Conservation (phyloP, 2,888 invertebrate species). For the Panorpa germanica region DNA sequence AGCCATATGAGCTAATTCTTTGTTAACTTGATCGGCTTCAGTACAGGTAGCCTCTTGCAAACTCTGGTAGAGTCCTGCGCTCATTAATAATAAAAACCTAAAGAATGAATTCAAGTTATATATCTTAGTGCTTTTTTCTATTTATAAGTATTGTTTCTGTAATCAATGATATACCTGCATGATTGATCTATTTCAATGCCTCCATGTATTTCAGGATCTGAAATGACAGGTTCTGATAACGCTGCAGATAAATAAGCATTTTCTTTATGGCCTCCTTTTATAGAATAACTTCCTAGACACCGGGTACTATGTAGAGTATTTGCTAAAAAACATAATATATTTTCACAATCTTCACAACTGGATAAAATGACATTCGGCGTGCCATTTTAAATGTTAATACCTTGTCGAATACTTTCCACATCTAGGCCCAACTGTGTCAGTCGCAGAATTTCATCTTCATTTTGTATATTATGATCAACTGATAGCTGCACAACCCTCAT, state of each 20-base stretch:
- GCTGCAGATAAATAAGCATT: conserved; percentile 55
- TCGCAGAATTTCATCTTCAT: conserved; percentile 68
- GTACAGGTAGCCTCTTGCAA: conserved; percentile 60
- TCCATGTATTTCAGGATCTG: conserved; percentile 68
- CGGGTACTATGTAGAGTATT: conserved; percentile 40
- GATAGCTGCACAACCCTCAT: conserved; percentile 63
- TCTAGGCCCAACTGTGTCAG: conserved; percentile 59
- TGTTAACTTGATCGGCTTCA: conserved; percentile 56
- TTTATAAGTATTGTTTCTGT: not conserved
- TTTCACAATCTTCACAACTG: conserved; percentile 6
- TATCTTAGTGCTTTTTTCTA: conserved; percentile 2
- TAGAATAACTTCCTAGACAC: conserved; percentile 72
- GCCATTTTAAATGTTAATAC: conserved; percentile 20
- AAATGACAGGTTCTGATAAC: conserved; percentile 57
- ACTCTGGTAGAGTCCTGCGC: conserved; percentile 68
- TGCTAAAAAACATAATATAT: conserved; percentile 6
- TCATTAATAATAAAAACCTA: conserved; percentile 68
- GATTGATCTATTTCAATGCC: conserved; percentile 61
- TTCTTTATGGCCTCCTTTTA: conserved; percentile 73
- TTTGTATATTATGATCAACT: conserved; percentile 66
- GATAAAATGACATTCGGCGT: not conserved
- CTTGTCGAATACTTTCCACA: conserved; percentile 42
- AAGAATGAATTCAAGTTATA: conserved; percentile 13
- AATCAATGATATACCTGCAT: conserved; percentile 30
- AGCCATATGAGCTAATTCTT: conserved; percentile 58